A percentile compares a stretch with the other conserved stretches of the same genome.
Conservation (phyloP, 53 echinoderm and acorn worm genomes). For the Zoroaster sp. region DNA sequence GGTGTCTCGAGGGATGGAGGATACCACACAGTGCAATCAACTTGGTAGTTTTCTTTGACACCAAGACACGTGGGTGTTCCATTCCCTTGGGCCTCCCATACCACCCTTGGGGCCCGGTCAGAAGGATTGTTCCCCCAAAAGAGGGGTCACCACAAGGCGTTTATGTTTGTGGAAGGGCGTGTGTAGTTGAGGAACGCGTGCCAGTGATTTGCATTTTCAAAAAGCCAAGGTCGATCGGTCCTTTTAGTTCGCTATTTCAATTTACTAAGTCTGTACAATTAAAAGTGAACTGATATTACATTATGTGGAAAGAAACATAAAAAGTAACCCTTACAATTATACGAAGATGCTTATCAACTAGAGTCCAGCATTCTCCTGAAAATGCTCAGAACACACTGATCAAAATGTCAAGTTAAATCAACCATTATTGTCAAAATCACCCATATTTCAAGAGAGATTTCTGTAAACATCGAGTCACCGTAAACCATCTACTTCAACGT, state of each 20-base stretch:
- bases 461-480: no score
- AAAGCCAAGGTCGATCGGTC: not conserved
- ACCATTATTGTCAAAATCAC: no score
- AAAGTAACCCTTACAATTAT: no score
- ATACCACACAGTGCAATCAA: conserved; percentile 41
- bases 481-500: no score
- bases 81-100: not conserved
- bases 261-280: no score
- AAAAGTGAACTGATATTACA: no score
- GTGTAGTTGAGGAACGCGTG: not conserved
- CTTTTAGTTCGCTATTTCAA: not conserved
- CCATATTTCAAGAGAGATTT: no score
- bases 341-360: no score
- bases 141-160: not conserved
- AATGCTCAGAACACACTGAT: no score
- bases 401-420: no score
- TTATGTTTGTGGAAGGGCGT: not conserved
- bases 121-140: not conserved
- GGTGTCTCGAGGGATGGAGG: not conserved
- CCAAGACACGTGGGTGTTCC: not conserved
- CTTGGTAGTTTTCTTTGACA: conserved; percentile 22
- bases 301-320: no score
- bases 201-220: not conserved
- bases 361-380: no score
- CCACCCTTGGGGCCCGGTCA: not conserved